Conservation (phyloP, 2,797 vertebrate species). For the Netta rufina region DNA sequence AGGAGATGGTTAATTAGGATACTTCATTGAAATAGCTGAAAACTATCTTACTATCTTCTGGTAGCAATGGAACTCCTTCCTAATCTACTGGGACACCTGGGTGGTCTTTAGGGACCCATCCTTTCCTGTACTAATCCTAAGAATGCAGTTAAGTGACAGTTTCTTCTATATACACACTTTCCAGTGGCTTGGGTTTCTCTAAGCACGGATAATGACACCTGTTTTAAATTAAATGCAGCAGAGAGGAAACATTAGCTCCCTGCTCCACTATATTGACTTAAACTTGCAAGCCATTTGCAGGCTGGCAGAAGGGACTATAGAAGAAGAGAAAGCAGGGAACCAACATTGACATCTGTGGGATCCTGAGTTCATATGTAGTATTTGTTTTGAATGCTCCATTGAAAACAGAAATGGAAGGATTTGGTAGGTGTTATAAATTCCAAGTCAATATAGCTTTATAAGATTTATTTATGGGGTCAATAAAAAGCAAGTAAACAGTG, state of each 20-base stretch:
- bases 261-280: neutral
- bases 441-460: too few species aligned
- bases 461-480: too few species aligned
- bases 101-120: neutral
- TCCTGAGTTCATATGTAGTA: neutral
- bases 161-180: neutral
- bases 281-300: neutral
- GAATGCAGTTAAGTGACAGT: neutral
- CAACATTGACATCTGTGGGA: neutral
- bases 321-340: neutral
- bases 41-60: neutral
- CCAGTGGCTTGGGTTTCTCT: neutral
- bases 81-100: neutral
- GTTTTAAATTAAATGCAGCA: neutral
- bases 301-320: neutral
- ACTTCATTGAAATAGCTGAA: neutral
- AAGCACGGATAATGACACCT: neutral
- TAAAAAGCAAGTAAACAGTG: too few species aligned
- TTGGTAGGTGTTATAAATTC: neutral
- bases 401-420: neutral
- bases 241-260: fast-evolving
- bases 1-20: neutral
- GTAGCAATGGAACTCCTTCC: neutral
- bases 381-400: neutral
- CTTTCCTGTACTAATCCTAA: neutral